phyloP scores from a whole-genome alignment of 2,888 invertebrate genomes.

The Lucinisca nassula region DNA sequence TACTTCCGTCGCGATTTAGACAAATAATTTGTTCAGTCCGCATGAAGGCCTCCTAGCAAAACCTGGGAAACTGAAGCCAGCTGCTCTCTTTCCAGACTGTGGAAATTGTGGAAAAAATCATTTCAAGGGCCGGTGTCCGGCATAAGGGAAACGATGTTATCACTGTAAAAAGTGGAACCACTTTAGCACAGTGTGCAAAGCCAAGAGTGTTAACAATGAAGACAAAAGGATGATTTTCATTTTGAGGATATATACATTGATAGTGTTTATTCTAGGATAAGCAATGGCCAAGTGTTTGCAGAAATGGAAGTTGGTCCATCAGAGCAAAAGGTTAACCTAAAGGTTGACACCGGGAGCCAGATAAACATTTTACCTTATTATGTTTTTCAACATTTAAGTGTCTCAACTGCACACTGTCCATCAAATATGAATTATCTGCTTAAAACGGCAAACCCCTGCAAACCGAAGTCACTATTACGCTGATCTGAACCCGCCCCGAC shows the following conservation, averaged over 20 bases:
- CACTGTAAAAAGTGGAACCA: conserved; percentile 17
- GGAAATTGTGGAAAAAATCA: conserved; percentile 6
- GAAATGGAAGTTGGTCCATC: conserved; percentile 14
- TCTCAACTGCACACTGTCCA: too few relatives aligned
- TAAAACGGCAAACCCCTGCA: too few relatives aligned
- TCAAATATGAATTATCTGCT: too few relatives aligned
- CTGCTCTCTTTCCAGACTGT: not conserved
- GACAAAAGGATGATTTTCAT: not conserved
- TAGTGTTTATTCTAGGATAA: not conserved
- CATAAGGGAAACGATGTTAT: conserved; percentile 1
- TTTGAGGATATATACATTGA: conserved; percentile 4
- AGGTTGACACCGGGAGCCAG: conserved; percentile 9
- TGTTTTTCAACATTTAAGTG: too few relatives aligned
- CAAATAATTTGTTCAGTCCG: too few relatives aligned
- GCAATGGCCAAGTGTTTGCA: conserved; percentile 3
- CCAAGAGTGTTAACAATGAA: conserved; percentile 11
- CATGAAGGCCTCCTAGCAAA: too few relatives aligned
- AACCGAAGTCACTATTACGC: too few relatives aligned
- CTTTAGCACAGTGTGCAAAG: not conserved
- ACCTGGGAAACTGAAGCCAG: too few relatives aligned
- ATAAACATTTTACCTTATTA: too few relatives aligned
- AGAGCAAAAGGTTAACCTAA: not conserved
- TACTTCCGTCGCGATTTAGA: too few relatives aligned
- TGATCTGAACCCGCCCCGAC: too few relatives aligned
- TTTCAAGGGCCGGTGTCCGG: conserved; percentile 1